Percentiles rank a stretch among this genome's conserved stretches.
Evolutionary conservation across 53 echinoderm and acorn worm genomes (phyloP).

Genomic region (Crossaster papposus): DNA sequence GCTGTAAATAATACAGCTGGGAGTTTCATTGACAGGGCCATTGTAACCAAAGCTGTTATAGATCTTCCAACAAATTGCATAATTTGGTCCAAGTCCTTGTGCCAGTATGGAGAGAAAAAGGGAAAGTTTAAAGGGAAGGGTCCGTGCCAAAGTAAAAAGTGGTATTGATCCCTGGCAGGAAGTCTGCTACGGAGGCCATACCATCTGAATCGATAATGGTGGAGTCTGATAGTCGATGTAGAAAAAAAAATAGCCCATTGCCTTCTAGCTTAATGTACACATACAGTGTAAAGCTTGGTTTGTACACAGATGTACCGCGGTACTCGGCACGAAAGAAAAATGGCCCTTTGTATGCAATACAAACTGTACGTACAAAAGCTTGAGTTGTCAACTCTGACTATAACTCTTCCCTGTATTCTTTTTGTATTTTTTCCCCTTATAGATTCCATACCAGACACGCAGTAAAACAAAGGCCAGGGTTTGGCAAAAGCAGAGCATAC

Average conservation of each 20-base stretch:
- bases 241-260: neutral
- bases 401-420: neutral
- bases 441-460: constrained; percentile 55
- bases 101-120: neutral
- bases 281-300: too few species aligned
- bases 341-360: too few species aligned
- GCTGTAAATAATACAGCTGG: neutral
- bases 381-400: too few species aligned
- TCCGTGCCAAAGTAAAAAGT: neutral
- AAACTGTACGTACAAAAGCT: too few species aligned
- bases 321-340: too few species aligned
- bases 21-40: neutral
- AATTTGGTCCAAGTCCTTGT: neutral
- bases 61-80: neutral
- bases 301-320: too few species aligned
- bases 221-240: constrained; percentile 28
- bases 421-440: neutral
- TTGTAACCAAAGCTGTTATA: neutral
- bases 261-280: too few species aligned
- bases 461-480: constrained; percentile 51
- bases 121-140: constrained; percentile 31
- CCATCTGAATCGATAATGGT: constrained; percentile 31
- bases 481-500: constrained; percentile 54
- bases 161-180: constrained; percentile 37
- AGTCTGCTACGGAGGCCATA: constrained; percentile 35